A percentile compares a stretch with the other conserved stretches of the same genome.
These are phyloP conservation scores for Clistopyga incitator DNA, from an alignment of 2,888 invertebrate species.

Conservation along the genomic window DNA sequence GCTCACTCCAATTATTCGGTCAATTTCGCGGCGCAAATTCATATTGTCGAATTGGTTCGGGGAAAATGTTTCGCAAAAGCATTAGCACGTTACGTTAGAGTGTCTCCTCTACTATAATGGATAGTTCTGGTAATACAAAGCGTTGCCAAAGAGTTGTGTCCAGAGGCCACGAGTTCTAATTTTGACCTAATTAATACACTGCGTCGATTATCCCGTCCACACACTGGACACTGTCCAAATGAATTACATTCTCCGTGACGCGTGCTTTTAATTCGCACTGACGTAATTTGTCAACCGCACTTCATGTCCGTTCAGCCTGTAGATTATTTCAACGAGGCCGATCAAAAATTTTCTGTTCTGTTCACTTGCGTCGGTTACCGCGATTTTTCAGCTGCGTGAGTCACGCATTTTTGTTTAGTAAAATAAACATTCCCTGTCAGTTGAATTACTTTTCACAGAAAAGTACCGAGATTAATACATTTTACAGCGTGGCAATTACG, in stretches of 20 bases:
- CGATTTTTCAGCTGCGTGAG: background rate
- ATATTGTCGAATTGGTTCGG: slow-evolving; percentile 53
- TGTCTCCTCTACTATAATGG: background rate
- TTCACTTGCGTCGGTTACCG: background rate
- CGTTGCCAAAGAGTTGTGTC: background rate
- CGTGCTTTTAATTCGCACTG: slow-evolving; percentile 47
- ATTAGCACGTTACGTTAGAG: background rate
- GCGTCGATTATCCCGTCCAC: slow-evolving; percentile 52
- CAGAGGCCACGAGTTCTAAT: slow-evolving; percentile 37
- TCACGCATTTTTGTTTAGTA: background rate
- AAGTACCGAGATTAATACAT: no score
- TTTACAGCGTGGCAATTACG: no score
- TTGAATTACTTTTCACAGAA: no score
- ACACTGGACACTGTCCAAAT: background rate
- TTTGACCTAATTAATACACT: slow-evolving; percentile 58
- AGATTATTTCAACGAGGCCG: background rate
- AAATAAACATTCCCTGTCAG: background rate
- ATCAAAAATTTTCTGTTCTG: slow-evolving; percentile 17
- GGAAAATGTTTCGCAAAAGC: slow-evolving; percentile 60
- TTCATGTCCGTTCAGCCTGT: slow-evolving; percentile 19
- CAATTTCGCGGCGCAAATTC: slow-evolving; percentile 40
- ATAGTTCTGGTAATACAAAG: background rate
- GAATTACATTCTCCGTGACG: slow-evolving; percentile 41
- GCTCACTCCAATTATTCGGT: slow-evolving; percentile 50
- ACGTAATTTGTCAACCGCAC: slow-evolving; percentile 53